A percentile compares a stretch with the other conserved stretches of the same genome.
phyloP scores from a whole-genome alignment of 1,140 invertebrate species.

The Colletes gigas region DNA sequence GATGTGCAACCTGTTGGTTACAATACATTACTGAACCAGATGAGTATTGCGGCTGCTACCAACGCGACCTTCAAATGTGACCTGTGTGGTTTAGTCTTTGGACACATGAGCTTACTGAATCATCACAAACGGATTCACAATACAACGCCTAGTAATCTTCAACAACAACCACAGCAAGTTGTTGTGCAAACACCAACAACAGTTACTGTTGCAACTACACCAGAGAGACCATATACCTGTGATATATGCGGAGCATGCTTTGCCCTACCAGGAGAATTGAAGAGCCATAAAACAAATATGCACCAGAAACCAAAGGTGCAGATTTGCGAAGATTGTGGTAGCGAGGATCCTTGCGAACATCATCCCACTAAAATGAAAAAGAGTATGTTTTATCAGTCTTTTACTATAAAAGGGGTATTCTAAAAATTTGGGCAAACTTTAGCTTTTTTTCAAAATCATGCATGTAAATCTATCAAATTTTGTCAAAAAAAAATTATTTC shows the following conservation, averaged over 20 bases:
- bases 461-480: too few species aligned
- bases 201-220: slow-evolving; percentile 84
- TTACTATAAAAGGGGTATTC: neutral
- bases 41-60: slow-evolving; percentile 84
- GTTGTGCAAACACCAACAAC: slow-evolving; percentile 81
- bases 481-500: too few species aligned
- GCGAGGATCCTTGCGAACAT: slow-evolving; percentile 79
- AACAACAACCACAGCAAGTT: slow-evolving; percentile 81
- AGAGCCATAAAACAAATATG: slow-evolving; percentile 81
- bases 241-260: slow-evolving; percentile 83
- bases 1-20: slow-evolving; percentile 83
- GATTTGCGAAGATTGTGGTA: slow-evolving; percentile 79
- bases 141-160: slow-evolving; percentile 80
- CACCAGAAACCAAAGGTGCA: slow-evolving; percentile 79
- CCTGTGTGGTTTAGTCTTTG: slow-evolving; percentile 91
- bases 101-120: slow-evolving; percentile 88
- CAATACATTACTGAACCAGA: slow-evolving; percentile 82
- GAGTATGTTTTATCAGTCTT: slow-evolving; percentile 65
- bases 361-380: slow-evolving; percentile 81
- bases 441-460: neutral
- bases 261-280: slow-evolving; percentile 82
- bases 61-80: slow-evolving; percentile 93
- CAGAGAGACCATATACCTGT: slow-evolving; percentile 82
- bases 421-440: too few species aligned
- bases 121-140: slow-evolving; percentile 91